Percentiles rank a stretch among this genome's conserved stretches.
phyloP scores from a whole-genome alignment of 2,888 invertebrate genomes.

The Meganola albula region DNA sequence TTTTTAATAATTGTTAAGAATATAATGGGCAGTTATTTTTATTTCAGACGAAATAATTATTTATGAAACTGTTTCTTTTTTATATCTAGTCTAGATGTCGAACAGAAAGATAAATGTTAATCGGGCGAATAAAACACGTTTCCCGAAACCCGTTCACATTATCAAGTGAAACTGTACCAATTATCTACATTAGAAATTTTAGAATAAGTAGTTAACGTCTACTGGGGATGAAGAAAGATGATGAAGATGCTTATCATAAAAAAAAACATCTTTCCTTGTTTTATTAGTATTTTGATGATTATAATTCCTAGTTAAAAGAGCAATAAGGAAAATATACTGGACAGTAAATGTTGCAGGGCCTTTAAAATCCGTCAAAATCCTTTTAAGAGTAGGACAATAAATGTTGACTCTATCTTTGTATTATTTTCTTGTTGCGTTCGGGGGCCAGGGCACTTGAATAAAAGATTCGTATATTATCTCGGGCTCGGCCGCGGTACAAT shows the following conservation, averaged over 20 bases:
- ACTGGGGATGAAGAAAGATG: too few species aligned
- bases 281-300: too few species aligned
- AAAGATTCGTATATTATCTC: slow-evolving; percentile 73
- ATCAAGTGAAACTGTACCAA: slow-evolving; percentile 31
- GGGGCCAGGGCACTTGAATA: slow-evolving; percentile 70
- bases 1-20: too few species aligned
- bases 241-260: too few species aligned
- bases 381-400: slow-evolving; percentile 68
- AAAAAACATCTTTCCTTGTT: too few species aligned
- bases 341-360: slow-evolving; percentile 39
- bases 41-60: slow-evolving; percentile 56
- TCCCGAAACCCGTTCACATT: slow-evolving; percentile 57
- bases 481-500: slow-evolving; percentile 56
- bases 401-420: slow-evolving; percentile 63
- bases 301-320: slow-evolving; percentile 24
- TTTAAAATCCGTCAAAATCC: slow-evolving; percentile 59
- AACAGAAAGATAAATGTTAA: slow-evolving; percentile 69
- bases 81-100: slow-evolving; percentile 63
- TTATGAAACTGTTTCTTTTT: slow-evolving; percentile 60
- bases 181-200: too few species aligned
- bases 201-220: too few species aligned
- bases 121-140: slow-evolving; percentile 64
- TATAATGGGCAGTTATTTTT: slow-evolving; percentile 32
- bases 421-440: slow-evolving; percentile 65
- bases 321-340: slow-evolving; percentile 29